Base-by-base conservation (phyloP, 2,888 invertebrate species). In the Chaetogeoica ovagalla region DNA sequence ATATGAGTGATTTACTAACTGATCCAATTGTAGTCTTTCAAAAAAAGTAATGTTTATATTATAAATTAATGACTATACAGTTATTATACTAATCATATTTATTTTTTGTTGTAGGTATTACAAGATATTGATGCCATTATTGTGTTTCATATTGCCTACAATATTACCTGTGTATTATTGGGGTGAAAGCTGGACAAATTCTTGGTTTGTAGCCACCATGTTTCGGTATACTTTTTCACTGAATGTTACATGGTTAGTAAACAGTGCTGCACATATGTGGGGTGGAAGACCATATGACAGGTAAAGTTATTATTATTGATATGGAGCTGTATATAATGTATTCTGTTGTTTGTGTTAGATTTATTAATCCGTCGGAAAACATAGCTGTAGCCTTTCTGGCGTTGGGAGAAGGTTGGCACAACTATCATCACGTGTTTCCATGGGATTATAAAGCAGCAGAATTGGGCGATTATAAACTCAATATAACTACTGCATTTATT, bases 371-470 rank as follows among this genome's bases (percentile, higher is more conserved):
- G 0, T 88, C 90, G 0, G 92, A 96, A 87, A 95, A 94, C 85
- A 88, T 89, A 83, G 87, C 88, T 1, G 95, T 96, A 0, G 90
- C 94, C 0, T 84, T 93, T 0, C 85, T 91, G 23, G 91, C 94
- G 0, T 88, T 93, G 87, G 95, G 95, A 0, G 95, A 95, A 86
- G 96, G 96, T 11, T 97, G 94, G 93, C 96, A 96, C 88, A 96
- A 96, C 87, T 96, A 94, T 86, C 96, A 96, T 86, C 96, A 96
- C 87, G 92, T 93, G 0, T 96, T 96, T 86, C 96, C 96, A 0
- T 94, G 94, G 92, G 96, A 96, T 86, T 96, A 96, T 89, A 93
- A 94, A 85, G 93, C 96, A 39, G 92, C 94, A 7, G 96, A 97
- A 86, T 88, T 94, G n/a, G 94, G 94, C 17, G 84, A 86, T 65